Evolutionary conservation across 2,797 vertebrate genomes (phyloP), one percentile per base, ranked within the genome.

Genomic region (Oryzias sinensis): DNA sequence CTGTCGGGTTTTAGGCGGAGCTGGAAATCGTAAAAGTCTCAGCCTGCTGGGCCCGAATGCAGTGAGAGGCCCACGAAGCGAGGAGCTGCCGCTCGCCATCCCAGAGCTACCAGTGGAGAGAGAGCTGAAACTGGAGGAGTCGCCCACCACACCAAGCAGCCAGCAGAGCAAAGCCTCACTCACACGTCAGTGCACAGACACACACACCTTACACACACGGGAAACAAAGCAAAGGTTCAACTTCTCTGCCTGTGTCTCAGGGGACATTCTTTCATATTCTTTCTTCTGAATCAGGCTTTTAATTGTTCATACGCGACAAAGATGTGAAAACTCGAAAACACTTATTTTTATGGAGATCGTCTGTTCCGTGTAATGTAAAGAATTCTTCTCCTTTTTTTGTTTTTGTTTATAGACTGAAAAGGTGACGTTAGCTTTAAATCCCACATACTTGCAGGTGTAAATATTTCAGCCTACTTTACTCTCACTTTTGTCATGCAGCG

Each of bases 91-190:
- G 0, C 81, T 92, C 33, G 85, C 93, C 74, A 92, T 94, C 48
- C 91, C 91, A 0, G 95, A 95, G 51, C 93, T 91, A 62, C 94
- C 93, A 0, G 56, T 93, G 77, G 94, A 97, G 83, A 90, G 89
- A 18, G 92, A 92, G 66, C 87, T 93, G 64, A 94, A 88, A 68
- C 86, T 95, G 67, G 93, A 95, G 2, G 93, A 94, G 75, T 90
- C 89, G 6, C 87, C 88, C 55, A 89, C 86, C 70, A 89, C 89
- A 0, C 89, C 91, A 0, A 86, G 88, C 73, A 90, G 90, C 68
- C 91, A 88, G 53, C 77, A 69, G 55, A 93, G 91, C 73, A 54
- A 87, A 51, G 65, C 90, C 2, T 67, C 89, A 0, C 77, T 92
- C 37, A 87, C 93, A 85, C 88, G 95, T 97, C 71, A 25, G 76